Conservation (phyloP, 1,140 invertebrate genomes). For the Rhyzopertha dominica region DNA sequence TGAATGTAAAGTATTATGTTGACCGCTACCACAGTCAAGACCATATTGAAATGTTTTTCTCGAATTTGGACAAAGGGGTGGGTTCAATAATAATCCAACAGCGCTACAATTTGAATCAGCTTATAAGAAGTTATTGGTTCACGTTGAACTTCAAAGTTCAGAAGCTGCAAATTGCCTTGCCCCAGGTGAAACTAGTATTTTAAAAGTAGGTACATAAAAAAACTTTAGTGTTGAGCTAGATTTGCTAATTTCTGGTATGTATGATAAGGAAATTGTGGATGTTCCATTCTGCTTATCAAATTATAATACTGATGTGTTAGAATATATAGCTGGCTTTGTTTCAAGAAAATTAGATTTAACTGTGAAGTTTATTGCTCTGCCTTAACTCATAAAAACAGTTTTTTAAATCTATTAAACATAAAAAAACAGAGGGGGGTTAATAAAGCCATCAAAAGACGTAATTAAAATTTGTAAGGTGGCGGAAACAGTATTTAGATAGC, state of each 20-base stretch:
- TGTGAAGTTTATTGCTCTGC: constrained; percentile 13
- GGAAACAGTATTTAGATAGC: too few relatives aligned
- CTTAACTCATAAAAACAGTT: constrained; percentile 12
- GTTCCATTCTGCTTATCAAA: too few relatives aligned
- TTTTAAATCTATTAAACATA: constrained; percentile 11
- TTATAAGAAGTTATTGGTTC: constrained; percentile 24
- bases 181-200: constrained; percentile 23
- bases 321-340: constrained; percentile 26
- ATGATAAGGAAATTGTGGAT: constrained; percentile 8
- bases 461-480: constrained; percentile 17
- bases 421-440: constrained; percentile 16
- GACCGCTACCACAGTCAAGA: too few relatives aligned
- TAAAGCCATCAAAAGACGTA: constrained; percentile 16
- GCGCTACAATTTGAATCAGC: constrained; percentile 24
- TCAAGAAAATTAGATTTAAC: constrained; percentile 22
- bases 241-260: not conserved
- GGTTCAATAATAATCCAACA: constrained; percentile 30
- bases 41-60: constrained; percentile 30
- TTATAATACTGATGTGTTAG: too few relatives aligned
- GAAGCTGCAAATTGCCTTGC: constrained; percentile 18
- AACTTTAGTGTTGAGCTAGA: constrained; percentile 5
- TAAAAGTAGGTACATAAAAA: constrained; percentile 16
- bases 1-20: too few relatives aligned
- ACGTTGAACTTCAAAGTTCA: constrained; percentile 17
- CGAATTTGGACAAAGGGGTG: too few relatives aligned